Evolutionary conservation across 2,888 invertebrate genomes (phyloP).

Genomic region (Yponomeuta sedellus): DNA sequence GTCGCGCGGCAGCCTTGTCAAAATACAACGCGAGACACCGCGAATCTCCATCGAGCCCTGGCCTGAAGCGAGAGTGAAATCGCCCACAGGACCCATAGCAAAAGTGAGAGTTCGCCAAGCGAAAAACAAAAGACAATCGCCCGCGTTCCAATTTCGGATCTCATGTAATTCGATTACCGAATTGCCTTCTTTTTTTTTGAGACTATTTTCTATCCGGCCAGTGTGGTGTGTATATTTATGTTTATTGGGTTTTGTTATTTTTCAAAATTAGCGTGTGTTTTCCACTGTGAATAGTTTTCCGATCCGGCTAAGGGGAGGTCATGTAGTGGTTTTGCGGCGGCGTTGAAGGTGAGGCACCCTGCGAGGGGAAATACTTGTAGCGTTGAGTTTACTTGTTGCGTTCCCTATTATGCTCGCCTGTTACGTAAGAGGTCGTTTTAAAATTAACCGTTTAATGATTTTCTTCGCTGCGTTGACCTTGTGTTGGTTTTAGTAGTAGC

Average conservation of each 20-base stretch:
- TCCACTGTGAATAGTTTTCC: background rate
- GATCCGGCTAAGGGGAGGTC: background rate
- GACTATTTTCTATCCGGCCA: background rate
- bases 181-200: background rate
- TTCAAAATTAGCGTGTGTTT: background rate
- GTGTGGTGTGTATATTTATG: background rate
- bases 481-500: slow-evolving; percentile 17
- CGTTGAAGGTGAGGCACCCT: slow-evolving; percentile 34
- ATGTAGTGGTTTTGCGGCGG: slow-evolving; percentile 1
- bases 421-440: slow-evolving; percentile 59
- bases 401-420: slow-evolving; percentile 35
- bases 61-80: background rate
- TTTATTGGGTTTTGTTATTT: background rate
- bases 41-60: slow-evolving; percentile 29
- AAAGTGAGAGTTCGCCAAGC: slow-evolving; percentile 13
- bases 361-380: slow-evolving; percentile 39
- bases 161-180: background rate
- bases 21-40: slow-evolving; percentile 54
- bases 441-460: slow-evolving; percentile 23
- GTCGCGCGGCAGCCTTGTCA: slow-evolving; percentile 53
- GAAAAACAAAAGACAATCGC: slow-evolving; percentile 14
- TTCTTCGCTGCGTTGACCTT: background rate
- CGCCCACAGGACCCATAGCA: slow-evolving; percentile 28
- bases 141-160: background rate
- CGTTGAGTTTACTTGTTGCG: slow-evolving; percentile 61